Base-by-base conservation (phyloP, 2,888 invertebrate genomes). In the Drosophila atripex region DNA sequence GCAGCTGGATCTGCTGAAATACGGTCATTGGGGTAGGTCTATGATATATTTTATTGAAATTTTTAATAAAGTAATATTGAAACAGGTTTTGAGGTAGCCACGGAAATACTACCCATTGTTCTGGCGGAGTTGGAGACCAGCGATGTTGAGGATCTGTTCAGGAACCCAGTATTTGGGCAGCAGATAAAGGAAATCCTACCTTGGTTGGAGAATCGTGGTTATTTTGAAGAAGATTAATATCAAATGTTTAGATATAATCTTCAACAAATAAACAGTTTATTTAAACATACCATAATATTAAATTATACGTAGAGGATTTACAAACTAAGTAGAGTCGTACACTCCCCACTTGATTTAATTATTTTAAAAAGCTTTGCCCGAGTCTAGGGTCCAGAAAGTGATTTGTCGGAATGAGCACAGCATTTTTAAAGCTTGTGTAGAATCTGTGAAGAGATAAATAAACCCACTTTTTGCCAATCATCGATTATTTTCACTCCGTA, bases 21-120 rank as follows among this genome's bases (percentile, higher is more conserved):
- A 75, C 18, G 85, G 86, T 7, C 75, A 80, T 61, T 88, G 78
- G 77, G 83, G 90, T 90, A 58, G 75, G 72, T 73, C 35, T 11
- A 1, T 47, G 1, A 38, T n/a, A 7, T 18, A 35, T 41, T 39
- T 4, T 11, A 18, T 3, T n/a, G 14, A 18, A 4, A 18, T 3
- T 9, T 41, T 9, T 3, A n/a, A 11, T 6, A 21, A 1, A 43
- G 12, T 12, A 21, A 25, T 6, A 6, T 9, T 14, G 0, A 14
- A 0, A 30, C 2, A 73, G 86, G 68, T 0, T 75, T 77, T n/a
- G 77, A 77, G 28, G 63, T 71, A 0, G 35, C 75, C 49, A 43
- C 75, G 6, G 77, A 76, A 54, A 64, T 82, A 12, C 57, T 89
- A 8, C 75, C 88, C 0, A 49, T 77, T 30, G 45, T 75, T 1